These are phyloP conservation scores for Lysandra coridon DNA, from an alignment of 2,888 invertebrate species.

Conservation along the genomic window DNA sequence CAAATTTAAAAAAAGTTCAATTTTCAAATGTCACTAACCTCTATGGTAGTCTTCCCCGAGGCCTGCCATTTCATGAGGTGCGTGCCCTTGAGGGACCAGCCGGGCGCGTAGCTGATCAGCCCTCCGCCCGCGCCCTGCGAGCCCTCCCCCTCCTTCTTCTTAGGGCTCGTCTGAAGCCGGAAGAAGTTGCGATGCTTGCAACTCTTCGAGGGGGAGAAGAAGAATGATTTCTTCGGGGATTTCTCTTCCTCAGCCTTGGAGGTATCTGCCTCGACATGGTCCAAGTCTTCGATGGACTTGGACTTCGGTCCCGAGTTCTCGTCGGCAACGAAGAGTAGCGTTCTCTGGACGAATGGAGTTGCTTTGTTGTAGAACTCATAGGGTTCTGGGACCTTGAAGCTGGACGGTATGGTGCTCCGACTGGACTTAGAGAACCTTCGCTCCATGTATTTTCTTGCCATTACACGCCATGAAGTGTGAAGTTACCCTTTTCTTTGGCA, in stretches of 20 bases:
- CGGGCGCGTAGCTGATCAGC: slow-evolving; percentile 82
- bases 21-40: slow-evolving; percentile 58
- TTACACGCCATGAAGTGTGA: slow-evolving; percentile 47
- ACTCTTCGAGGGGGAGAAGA: slow-evolving; percentile 77
- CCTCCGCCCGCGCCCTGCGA: slow-evolving; percentile 55
- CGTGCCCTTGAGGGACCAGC: slow-evolving; percentile 82
- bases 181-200: slow-evolving; percentile 77
- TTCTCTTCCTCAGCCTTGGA: slow-evolving; percentile 72
- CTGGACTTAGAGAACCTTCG: slow-evolving; percentile 72
- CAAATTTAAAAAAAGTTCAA: slow-evolving; percentile 36
- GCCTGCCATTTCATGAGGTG: slow-evolving; percentile 83
- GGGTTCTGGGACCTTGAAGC: slow-evolving; percentile 72
- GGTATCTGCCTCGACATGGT: slow-evolving; percentile 55
- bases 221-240: slow-evolving; percentile 77
- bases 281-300: slow-evolving; percentile 47
- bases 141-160: slow-evolving; percentile 62
- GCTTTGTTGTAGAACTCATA: slow-evolving; percentile 77
- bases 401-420: slow-evolving; percentile 71
- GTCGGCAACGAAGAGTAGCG: slow-evolving; percentile 71
- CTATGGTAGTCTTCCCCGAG: slow-evolving; percentile 80
- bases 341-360: slow-evolving; percentile 75
- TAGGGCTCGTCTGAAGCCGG: slow-evolving; percentile 76
- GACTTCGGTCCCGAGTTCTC: slow-evolving; percentile 71
- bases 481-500: neutral
- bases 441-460: slow-evolving; percentile 81